phyloP scores from a whole-genome alignment of 2,888 invertebrate genomes.

The Amphipyra tragopoginis region DNA sequence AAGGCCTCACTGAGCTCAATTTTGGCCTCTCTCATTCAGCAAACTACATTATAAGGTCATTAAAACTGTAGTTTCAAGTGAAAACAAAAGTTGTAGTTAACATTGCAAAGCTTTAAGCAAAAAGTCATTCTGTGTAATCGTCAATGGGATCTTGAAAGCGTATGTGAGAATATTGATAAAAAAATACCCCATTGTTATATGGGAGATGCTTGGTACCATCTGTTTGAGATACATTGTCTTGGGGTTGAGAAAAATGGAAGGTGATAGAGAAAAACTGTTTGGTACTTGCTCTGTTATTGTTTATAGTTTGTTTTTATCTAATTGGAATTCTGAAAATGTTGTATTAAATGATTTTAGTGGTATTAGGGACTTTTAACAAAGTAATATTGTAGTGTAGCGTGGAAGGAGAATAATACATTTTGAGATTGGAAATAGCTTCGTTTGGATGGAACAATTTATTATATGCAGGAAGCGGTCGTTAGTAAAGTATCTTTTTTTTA shows the following conservation, averaged over 20 bases:
- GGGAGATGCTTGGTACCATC: conserved; percentile 38
- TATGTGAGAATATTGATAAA: conserved; percentile 67
- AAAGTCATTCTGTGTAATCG: conserved; percentile 65
- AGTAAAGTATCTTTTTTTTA: too few relatives aligned
- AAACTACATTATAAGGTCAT: conserved; percentile 24
- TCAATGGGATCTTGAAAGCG: conserved; percentile 74
- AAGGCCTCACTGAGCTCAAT: too few relatives aligned
- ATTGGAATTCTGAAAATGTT: too few relatives aligned
- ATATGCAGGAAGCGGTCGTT: too few relatives aligned
- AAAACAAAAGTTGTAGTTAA: conserved; percentile 48
- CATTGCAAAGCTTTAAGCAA: conserved; percentile 46
- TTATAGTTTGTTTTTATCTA: conserved; percentile 2
- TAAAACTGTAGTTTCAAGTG: conserved; percentile 42
- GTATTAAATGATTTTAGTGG: too few relatives aligned
- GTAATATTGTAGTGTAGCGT: too few relatives aligned
- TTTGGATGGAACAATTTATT: too few relatives aligned
- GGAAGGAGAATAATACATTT: too few relatives aligned
- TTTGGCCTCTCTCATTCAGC: too few relatives aligned
- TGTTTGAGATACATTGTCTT: conserved; percentile 45
- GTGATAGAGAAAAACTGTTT: conserved; percentile 21
- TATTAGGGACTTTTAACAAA: too few relatives aligned
- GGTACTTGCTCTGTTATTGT: conserved; percentile 14
- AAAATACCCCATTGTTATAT: conserved; percentile 65
- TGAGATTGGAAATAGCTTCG: too few relatives aligned
- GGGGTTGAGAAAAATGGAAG: conserved; percentile 22